Evolutionary conservation across 2,113 vertebrate species (phyloP), one percentile per base, ranked within the genome.

Genomic region (crab-eating macaque (Macaca fascicularis)): DNA sequence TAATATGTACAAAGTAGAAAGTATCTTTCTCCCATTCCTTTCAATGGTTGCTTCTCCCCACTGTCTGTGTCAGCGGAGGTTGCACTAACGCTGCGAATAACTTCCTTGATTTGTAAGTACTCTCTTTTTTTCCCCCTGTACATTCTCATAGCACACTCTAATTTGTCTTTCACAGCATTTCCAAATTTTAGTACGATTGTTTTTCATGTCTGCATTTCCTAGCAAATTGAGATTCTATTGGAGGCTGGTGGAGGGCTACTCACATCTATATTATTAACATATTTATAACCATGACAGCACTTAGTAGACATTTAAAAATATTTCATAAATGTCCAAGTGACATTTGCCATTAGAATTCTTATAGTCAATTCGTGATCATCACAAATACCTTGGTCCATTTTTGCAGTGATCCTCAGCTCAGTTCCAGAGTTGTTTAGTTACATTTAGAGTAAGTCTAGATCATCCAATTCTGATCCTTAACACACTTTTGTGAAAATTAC

Each of bases 241-340:
- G 9, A 5, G 5, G 16, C 32, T 7, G 38, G 14, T 16, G 14
- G 27, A 3, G 14, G 43, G 8, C 13, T 43, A 38, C 17, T 32
- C 43, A 27, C 3, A 61, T 55, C 13, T 32, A 12, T 35, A 30
- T 78, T 97, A 27, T 90, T 90, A 50, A 43, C 52, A 27, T 59
- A 8, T 23, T 59, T 87, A 32, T 82, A 76, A 83, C 13, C 80
- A n/a, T 59, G 55, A 14, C 30, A 61, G 69, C 17, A 55, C n/a
- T 91, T 88, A 70, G 32, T 23, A 97, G 19, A 38, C 9, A 52
- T 10, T 80, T 95, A 52, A 72, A 82, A 94, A 72, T 25, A 38
- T 57, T 80, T 61, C 16, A 32, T 27, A 69, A 94, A 86, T 40
- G 6, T 8, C 70, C 13, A 25, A 6, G 13, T n/a, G 45, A 88